Base-by-base conservation (phyloP, 2,113 vertebrate species). In the Brachyhypopomus gauderio region DNA sequence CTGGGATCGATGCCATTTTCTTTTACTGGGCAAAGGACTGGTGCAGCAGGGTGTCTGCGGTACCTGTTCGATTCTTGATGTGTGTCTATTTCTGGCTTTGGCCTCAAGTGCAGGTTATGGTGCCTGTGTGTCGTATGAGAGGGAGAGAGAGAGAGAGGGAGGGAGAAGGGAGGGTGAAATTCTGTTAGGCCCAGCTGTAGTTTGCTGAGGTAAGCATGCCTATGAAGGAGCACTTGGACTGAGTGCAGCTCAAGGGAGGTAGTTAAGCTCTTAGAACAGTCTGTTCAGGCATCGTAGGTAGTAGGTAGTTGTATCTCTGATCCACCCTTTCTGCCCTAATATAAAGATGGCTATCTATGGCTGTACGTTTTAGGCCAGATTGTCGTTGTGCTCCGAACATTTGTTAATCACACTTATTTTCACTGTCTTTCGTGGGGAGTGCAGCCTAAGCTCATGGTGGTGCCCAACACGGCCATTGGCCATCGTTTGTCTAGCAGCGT, bases 181-280 rank as follows among this genome's bases (percentile, higher is more conserved):
- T 16, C 16, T 34, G 2, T 70, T 58, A 59, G 41, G 25, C 73
- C 17, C 41, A 62, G n/a, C 67, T 64, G 55, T 69, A 80, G 80
- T 85, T 84, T 87, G 87, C 86, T 88, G 87, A 86, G 60, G 78
- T 86, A 74, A 79, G 84, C 86, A 84, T 45, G 67, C 72, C 52
- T 41, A 60, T 48, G 48, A 71, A 67, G 69, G 72, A 23, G 72
- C 52, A 67, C 23, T 64, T n/a, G n/a, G 5, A 14, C 23, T 16
- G 52, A 19, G n/a, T 36, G 77, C 23, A 55, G 0, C 27, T 67
- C 11, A 36, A 25, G n/a, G 63, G 55, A 67, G 75, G 52, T 62
- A 38, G 58, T 17, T 64, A 41, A n/a, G 19, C 72, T 69, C 64
- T 82, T 63, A 75, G 73, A 55, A 62, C 76, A 79, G 75, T 75